phyloP scores from a whole-genome alignment of 2,113 vertebrate species.

The Pica pica region DNA sequence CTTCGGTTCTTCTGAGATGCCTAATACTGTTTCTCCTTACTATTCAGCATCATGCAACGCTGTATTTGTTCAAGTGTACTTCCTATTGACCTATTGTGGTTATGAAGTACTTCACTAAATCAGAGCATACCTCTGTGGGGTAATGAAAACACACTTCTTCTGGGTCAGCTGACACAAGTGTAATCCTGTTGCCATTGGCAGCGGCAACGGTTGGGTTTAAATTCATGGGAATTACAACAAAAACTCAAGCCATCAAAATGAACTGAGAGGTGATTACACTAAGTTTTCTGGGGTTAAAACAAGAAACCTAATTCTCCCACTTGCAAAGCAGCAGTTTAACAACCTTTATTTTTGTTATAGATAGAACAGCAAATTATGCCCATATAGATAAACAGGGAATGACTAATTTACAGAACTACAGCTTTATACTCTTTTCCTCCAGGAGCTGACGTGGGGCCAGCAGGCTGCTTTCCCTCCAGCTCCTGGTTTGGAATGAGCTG shows the following conservation, averaged over 20 bases:
- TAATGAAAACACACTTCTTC: conserved; percentile 24
- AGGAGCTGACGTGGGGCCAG: not conserved
- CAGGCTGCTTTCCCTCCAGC: not conserved
- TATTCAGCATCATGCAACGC: conserved; percentile 1
- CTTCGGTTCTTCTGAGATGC: conserved; percentile 31
- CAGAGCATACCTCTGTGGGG: conserved; percentile 34
- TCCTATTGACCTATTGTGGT: conserved; percentile 50
- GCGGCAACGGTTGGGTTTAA: not conserved
- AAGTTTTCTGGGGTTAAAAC: conserved; percentile 21
- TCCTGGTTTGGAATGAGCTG: not conserved
- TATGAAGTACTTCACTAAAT: conserved; percentile 41
- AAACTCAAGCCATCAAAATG: not conserved
- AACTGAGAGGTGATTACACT: not conserved
- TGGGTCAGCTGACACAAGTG: conserved; percentile 14
- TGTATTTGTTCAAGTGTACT: conserved; percentile 23
- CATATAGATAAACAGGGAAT: not conserved
- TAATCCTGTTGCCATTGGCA: conserved; percentile 13
- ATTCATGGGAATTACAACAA: conserved; percentile 26
- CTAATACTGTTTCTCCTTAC: not conserved
- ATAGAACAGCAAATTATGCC: not conserved
- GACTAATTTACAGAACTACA: not conserved
- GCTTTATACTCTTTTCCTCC: not conserved
- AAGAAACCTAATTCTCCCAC: not conserved
- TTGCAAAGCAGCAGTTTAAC: not conserved
- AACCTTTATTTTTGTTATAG: not conserved